phyloP scores from a whole-genome alignment of 1,140 invertebrate species.

The Ceratina japonica region DNA sequence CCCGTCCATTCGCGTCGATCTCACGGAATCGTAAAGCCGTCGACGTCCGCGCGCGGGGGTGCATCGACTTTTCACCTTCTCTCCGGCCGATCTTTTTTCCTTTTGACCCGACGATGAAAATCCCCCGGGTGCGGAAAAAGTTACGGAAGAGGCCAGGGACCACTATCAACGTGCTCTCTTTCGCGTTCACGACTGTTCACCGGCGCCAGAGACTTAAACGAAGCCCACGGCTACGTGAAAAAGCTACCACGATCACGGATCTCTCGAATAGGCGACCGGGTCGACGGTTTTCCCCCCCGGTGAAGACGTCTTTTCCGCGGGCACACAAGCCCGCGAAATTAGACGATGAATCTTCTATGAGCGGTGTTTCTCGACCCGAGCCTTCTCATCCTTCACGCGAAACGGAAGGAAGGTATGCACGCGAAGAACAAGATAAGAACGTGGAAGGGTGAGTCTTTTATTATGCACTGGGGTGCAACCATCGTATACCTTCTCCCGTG shows the following conservation, averaged over 20 bases:
- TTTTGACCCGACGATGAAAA: neutral
- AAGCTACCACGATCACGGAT: conserved; percentile 31
- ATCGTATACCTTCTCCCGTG: no score
- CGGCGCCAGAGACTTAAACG: conserved; percentile 33
- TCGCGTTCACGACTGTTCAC: neutral
- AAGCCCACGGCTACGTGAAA: conserved; percentile 26
- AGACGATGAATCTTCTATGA: conserved; percentile 72
- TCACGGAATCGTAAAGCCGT: neutral
- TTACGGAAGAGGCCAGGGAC: neutral
- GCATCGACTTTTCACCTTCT: neutral
- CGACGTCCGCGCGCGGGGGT: neutral
- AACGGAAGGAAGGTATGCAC: conserved; percentile 1
- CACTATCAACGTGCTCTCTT: neutral
- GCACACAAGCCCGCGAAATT: conserved; percentile 65
- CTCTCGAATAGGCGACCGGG: conserved; percentile 1
- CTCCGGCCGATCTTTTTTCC: neutral
- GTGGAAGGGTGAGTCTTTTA: no score
- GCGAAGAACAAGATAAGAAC: no score
- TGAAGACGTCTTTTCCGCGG: conserved; percentile 18
- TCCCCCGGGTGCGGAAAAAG: neutral
- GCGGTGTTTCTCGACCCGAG: conserved; percentile 35
- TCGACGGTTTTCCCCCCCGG: conserved; percentile 8
- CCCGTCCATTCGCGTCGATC: neutral
- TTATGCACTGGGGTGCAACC: no score
- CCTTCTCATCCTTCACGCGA: conserved; percentile 21